Evolutionary conservation across 2,888 invertebrate species (phyloP).

Genomic region (Nymphalis c-album): DNA sequence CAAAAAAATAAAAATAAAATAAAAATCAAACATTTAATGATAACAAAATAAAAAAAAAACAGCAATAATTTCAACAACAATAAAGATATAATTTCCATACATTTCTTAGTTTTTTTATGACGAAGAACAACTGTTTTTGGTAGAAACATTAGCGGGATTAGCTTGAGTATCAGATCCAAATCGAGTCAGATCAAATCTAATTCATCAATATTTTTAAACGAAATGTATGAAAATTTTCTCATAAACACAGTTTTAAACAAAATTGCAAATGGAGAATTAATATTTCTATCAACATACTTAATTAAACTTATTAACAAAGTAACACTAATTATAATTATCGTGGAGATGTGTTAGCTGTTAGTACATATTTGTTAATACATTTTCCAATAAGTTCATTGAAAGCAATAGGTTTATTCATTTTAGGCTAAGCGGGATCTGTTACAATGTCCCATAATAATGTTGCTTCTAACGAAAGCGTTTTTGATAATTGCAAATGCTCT

Average conservation of each 20-base stretch:
- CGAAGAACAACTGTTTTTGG: background rate
- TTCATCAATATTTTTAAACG: background rate
- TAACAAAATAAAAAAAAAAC: slow-evolving; percentile 48
- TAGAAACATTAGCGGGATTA: background rate
- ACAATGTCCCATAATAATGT: slow-evolving; percentile 23
- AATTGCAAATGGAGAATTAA: slow-evolving; percentile 55
- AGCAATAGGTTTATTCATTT: slow-evolving; percentile 18
- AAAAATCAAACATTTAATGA: slow-evolving; percentile 62
- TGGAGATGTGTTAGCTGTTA: slow-evolving; percentile 23
- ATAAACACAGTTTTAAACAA: slow-evolving; percentile 25
- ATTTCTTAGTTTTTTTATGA: background rate
- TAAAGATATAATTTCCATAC: slow-evolving; percentile 46
- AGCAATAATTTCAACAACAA: slow-evolving; percentile 38
- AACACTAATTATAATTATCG: slow-evolving; percentile 25
- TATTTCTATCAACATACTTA: slow-evolving; percentile 34
- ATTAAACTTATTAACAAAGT: slow-evolving; percentile 28
- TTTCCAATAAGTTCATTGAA: slow-evolving; percentile 24
- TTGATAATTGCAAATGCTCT: slow-evolving; percentile 20
- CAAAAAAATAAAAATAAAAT: slow-evolving; percentile 53
- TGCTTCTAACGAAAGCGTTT: slow-evolving; percentile 21
- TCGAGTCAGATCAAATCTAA: too few relatives aligned
- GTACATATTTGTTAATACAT: slow-evolving; percentile 9
- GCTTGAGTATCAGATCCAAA: too few relatives aligned
- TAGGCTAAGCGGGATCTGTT: slow-evolving; percentile 26
- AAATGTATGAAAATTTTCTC: slow-evolving; percentile 37